Evolutionary conservation across 2,113 vertebrate species (phyloP).

Genomic region (Labeo rohita): DNA sequence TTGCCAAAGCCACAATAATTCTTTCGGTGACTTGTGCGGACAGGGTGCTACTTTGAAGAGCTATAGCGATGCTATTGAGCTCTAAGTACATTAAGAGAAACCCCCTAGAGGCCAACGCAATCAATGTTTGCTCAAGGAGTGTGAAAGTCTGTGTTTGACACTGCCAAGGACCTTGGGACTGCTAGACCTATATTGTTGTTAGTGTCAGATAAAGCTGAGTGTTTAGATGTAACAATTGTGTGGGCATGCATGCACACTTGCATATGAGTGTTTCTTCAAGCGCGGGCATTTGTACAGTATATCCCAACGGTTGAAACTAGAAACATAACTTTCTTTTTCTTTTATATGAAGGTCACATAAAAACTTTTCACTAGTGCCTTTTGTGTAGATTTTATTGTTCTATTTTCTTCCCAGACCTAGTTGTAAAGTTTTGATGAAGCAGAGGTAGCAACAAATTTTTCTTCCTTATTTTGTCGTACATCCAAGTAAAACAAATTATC

Average conservation of each 20-base stretch:
- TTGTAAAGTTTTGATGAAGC: background rate
- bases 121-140: slow-evolving; percentile 30
- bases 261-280: background rate
- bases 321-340: background rate
- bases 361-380: background rate
- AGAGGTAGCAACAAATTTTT: too few species aligned
- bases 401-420: background rate
- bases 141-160: slow-evolving; percentile 41
- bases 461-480: too few species aligned
- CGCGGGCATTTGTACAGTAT: background rate
- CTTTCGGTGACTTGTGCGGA: slow-evolving; percentile 17
- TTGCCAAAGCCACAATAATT: slow-evolving; percentile 47
- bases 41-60: slow-evolving; percentile 29
- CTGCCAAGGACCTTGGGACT: slow-evolving; percentile 3
- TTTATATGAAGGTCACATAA: slow-evolving; percentile 1
- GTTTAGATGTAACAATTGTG: slow-evolving; percentile 11
- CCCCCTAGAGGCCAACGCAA: background rate
- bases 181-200: slow-evolving; percentile 18
- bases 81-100: slow-evolving; percentile 33
- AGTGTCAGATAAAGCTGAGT: slow-evolving; percentile 11
- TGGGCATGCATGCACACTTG: background rate
- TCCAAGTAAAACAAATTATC: background rate
- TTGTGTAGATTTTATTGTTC: background rate
- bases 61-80: slow-evolving; percentile 9
- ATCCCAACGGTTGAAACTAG: background rate